Evolutionary conservation across 2,797 vertebrate species (phyloP).

Genomic region (Bovichtus diacanthus): DNA sequence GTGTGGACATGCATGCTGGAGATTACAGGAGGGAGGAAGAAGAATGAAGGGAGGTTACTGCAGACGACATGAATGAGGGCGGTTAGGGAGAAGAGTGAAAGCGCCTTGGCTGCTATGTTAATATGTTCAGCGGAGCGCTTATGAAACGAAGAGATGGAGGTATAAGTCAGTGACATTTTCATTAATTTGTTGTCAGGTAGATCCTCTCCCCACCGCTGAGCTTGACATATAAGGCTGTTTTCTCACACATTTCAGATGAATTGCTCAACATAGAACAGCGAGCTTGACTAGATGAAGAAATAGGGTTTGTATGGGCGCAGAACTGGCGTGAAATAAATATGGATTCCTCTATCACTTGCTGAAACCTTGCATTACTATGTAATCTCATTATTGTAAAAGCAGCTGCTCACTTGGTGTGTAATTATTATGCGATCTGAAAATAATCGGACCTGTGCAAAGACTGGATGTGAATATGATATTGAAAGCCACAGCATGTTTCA

Average conservation of each 20-base stretch:
- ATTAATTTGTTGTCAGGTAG: conserved; percentile 74
- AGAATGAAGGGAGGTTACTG: conserved; percentile 32
- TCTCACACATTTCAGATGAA: conserved; percentile 47
- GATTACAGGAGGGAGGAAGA: conserved; percentile 23
- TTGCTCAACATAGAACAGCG: conserved; percentile 13
- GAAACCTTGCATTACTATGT: conserved; percentile 35
- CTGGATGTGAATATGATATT: not conserved
- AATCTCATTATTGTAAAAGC: conserved; percentile 40
- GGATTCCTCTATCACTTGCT: conserved; percentile 31
- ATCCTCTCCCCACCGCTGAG: conserved; percentile 50
- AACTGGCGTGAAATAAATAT: conserved; percentile 19
- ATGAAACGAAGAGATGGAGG: conserved; percentile 56
- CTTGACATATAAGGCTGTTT: conserved; percentile 57
- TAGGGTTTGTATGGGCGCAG: not conserved
- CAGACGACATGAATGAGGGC: conserved; percentile 24
- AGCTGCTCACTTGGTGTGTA: conserved; percentile 16
- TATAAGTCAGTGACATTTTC: conserved; percentile 74
- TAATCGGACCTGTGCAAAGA: not conserved
- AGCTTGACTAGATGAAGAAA: conserved; percentile 28
- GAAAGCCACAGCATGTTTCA: conserved; percentile 5
- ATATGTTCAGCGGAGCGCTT: conserved; percentile 58
- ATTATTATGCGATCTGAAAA: conserved; percentile 23
- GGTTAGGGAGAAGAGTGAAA: conserved; percentile 32
- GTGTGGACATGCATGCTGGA: conserved; percentile 30
- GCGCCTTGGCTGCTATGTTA: conserved; percentile 49